These are phyloP conservation scores for Tribolium castaneum DNA, from an alignment of 1,140 invertebrate genomes.

Conservation along the genomic window DNA sequence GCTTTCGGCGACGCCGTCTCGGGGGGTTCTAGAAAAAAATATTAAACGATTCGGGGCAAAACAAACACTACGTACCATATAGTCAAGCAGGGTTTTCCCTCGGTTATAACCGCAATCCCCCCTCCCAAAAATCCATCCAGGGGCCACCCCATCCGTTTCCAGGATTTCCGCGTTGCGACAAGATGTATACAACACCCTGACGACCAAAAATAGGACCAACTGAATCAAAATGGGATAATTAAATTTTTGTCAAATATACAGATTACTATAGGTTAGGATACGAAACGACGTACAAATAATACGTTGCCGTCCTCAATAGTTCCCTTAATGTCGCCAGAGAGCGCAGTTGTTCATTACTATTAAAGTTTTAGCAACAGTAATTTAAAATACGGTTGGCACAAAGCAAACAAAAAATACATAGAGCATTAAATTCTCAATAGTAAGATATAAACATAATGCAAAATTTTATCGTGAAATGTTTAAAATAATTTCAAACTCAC, in stretches of 20 bases:
- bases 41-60: not conserved
- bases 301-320: too few relatives aligned
- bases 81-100: conserved; percentile 53
- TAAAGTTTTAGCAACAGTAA: too few relatives aligned
- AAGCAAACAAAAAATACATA: too few relatives aligned
- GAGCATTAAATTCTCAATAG: too few relatives aligned
- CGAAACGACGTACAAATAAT: too few relatives aligned
- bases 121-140: conserved; percentile 61
- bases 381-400: too few relatives aligned
- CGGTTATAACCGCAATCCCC: conserved; percentile 55
- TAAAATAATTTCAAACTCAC: too few relatives aligned
- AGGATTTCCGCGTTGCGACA: conserved; percentile 60
- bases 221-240: conserved; percentile 34
- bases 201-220: conserved; percentile 51
- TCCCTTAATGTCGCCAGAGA: too few relatives aligned
- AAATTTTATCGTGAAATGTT: too few relatives aligned
- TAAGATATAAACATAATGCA: too few relatives aligned
- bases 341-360: too few relatives aligned
- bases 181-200: conserved; percentile 61
- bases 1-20: not conserved
- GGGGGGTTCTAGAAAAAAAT: not conserved
- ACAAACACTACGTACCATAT: conserved; percentile 45
- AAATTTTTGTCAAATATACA: not conserved
- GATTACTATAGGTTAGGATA: too few relatives aligned
- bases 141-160: conserved; percentile 54